A percentile compares a stretch with the other conserved stretches of the same genome.
phyloP scores from a whole-genome alignment of 2,797 vertebrate genomes.

The Esox lucius region DNA sequence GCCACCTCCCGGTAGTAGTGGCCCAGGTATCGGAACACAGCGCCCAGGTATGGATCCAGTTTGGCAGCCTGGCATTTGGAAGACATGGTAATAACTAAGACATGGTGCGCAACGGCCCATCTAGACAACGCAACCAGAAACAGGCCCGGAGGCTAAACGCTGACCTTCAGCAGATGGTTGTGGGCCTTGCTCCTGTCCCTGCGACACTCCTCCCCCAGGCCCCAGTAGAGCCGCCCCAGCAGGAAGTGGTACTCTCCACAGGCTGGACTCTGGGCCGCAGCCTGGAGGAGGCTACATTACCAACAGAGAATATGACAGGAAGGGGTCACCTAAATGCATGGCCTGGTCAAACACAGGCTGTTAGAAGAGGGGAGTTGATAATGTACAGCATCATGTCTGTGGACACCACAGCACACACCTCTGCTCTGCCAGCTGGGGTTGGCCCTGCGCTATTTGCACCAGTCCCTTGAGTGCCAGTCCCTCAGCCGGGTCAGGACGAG shows the following conservation, averaged over 20 bases:
- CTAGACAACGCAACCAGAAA: background rate
- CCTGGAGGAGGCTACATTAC: slow-evolving; percentile 81
- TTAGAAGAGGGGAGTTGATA: background rate
- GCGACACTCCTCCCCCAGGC: slow-evolving; percentile 87
- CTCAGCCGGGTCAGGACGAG: slow-evolving; percentile 77
- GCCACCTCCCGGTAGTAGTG: slow-evolving; percentile 88
- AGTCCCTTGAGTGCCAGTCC: slow-evolving; percentile 78
- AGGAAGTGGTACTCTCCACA: slow-evolving; percentile 84
- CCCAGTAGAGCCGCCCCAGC: slow-evolving; percentile 89
- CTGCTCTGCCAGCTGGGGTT: slow-evolving; percentile 82
- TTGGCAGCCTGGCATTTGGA: slow-evolving; percentile 84
- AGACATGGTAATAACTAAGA: background rate
- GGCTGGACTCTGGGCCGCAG: slow-evolving; percentile 75
- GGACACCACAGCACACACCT: slow-evolving; percentile 70
- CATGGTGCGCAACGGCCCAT: background rate
- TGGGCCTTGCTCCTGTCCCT: slow-evolving; percentile 88
- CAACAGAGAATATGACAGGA: background rate
- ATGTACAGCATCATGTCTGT: background rate
- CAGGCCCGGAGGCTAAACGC: background rate
- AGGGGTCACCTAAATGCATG: background rate
- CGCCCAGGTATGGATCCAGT: slow-evolving; percentile 82
- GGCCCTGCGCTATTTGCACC: slow-evolving; percentile 74
- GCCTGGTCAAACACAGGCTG: background rate
- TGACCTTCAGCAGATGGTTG: slow-evolving; percentile 90
- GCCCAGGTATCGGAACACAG: slow-evolving; percentile 87